Base-by-base conservation (phyloP, 2,797 vertebrate genomes). In the Cynopterus sphinx region DNA sequence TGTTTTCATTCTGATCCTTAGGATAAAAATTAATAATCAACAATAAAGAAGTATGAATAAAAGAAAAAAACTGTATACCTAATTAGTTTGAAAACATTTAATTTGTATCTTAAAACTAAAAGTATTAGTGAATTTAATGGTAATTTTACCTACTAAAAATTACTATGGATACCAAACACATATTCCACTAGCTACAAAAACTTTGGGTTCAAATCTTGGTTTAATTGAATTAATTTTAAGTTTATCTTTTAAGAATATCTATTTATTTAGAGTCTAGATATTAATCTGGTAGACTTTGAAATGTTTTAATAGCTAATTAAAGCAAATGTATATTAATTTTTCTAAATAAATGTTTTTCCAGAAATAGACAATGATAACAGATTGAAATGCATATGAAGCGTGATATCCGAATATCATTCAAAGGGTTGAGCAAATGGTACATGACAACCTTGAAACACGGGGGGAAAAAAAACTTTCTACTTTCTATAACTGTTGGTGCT, bases 71-170 rank as follows among this genome's bases (percentile, higher is more conserved):
- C 41, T 2, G 0, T 79, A 15, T 26, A 87, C 67, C 94, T 91
- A 85, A 87, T 87, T 78, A 68, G 55, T 39, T 36, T 83, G 59
- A 96, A 92, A 79, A 81, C 53, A 91, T 97, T 33, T 85, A 91
- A 94, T 63, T 78, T 91, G 85, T 68, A 61, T 74, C 49, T 96
- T 87, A 95, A 84, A 93, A 85, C 83, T 87, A 97, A 96, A 98
- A 95, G 78, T 89, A 68, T 86, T 94, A 88, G 3, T 89, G 74
- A 97, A 46, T 91, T 95, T 39, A 97, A 90, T 59, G 79, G 63
- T 51, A 77, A 33, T 43, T 88, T 82, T 81, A 57, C 67, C 87
- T 94, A 67, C 28, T 86, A 92, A 96, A 57, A 71, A 17, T 88
- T 87, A 19, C 61, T 24, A 21, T 21, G 36, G 89, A 92, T 36